Conservation (phyloP, 2,888 invertebrate genomes). For the Isoperla grammatica region DNA sequence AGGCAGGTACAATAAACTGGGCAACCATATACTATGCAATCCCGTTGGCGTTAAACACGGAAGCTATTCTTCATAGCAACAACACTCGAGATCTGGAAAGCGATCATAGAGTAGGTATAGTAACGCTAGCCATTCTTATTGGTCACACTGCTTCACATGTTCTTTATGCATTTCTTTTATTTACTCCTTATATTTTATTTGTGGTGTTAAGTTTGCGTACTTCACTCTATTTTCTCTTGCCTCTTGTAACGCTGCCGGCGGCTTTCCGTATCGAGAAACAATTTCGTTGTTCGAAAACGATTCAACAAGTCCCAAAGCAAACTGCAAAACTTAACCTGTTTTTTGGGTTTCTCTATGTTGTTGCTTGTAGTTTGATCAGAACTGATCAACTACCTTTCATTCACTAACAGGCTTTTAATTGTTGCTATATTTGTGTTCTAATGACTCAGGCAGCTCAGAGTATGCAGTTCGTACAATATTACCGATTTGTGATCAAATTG, state of each 20-base stretch:
- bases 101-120: conserved; percentile 84
- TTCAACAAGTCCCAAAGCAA: conserved; percentile 77
- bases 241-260: conserved; percentile 77
- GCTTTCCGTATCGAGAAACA: conserved; percentile 88
- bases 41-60: conserved; percentile 88
- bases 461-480: too few species aligned
- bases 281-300: conserved; percentile 71
- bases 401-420: conserved; percentile 19
- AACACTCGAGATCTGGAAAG: conserved; percentile 88
- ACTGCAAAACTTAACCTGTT: conserved; percentile 87
- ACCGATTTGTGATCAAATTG: too few species aligned
- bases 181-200: conserved; percentile 86
- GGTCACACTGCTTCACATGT: conserved; percentile 89
- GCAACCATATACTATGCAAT: conserved; percentile 89
- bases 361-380: conserved; percentile 58
- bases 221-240: conserved; percentile 83
- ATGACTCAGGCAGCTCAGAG: neutral
- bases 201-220: conserved; percentile 79
- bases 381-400: conserved; percentile 26
- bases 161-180: conserved; percentile 81
- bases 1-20: conserved; percentile 88
- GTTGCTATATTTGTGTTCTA: conserved; percentile 4
- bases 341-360: conserved; percentile 83
- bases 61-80: conserved; percentile 92
- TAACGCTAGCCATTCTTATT: conserved; percentile 89